Base-by-base conservation (phyloP, 2,797 vertebrate species). In the Garrulus glandarius region DNA sequence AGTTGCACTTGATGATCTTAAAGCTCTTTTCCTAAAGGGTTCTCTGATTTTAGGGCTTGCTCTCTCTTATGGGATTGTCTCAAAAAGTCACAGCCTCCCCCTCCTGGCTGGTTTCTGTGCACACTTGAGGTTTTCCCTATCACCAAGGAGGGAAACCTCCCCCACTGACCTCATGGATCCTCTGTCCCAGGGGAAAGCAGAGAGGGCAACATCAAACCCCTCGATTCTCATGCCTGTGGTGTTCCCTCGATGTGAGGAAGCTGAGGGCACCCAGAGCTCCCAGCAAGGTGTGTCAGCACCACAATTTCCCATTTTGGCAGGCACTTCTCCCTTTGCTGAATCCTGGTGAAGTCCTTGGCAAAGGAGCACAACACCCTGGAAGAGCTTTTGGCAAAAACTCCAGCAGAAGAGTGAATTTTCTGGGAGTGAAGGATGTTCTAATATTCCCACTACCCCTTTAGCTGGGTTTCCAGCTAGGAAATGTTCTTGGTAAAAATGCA, bases 131-230 rank as follows among this genome's bases (percentile, higher is more conserved):
- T 49, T 75, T 85, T 56, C 32, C 17, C 86, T 44, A 19, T 30
- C 57, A 13, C 32, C 52, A 47, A 5, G 50, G 32, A 61, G 11
- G 26, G 32, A 79, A 83, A 49, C 2, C 6, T 60, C 74, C 14
- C 26, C 46, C 14, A 1, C 0, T 21, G 36, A 30, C 11, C 59
- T 18, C 15, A 2, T 0, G 2, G 46, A 5, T 50, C 26, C 2
- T 13, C 18, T 56, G 43, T 41, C 15, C 7, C 4, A 27, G 37
- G 37, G 43, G 27, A 37, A 18, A 44, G 44, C 41, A 64, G 68
- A 36, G 46, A 10, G 7, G 17, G 14, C n/a, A 72, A 12, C 76
- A 34, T 1, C 55, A 44, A 37, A 61, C 5, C 1, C 30, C 23
- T 60, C 59, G 1, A 1, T 17, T 37, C 16, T 56, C 3, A 2